phyloP scores from a whole-genome alignment of 2,797 vertebrate genomes.

The Poeciliopsis presidionis region DNA sequence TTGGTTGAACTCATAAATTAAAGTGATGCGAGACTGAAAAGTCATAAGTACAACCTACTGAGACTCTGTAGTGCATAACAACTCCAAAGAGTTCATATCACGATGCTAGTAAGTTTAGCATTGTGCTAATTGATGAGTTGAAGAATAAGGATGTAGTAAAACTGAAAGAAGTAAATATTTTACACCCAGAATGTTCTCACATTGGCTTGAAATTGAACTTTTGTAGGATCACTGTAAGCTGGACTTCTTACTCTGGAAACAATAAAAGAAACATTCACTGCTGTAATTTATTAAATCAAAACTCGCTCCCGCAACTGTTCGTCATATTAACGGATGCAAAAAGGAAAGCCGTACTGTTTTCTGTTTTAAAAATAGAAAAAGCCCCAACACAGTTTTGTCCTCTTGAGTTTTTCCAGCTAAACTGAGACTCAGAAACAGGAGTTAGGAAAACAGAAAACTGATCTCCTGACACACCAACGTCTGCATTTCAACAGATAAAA shows the following conservation, averaged over 20 bases:
- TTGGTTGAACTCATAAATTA: not conserved
- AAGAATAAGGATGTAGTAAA: not conserved
- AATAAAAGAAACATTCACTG: not conserved
- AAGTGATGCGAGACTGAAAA: not conserved
- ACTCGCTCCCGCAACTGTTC: not conserved
- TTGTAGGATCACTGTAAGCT: not conserved
- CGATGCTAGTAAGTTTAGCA: not conserved
- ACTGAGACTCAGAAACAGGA: not conserved
- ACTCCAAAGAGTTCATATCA: not conserved
- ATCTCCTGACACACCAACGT: not conserved
- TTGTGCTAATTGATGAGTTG: not conserved
- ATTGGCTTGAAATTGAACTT: not conserved
- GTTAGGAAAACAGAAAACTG: constrained; percentile 17
- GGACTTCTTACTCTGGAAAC: not conserved
- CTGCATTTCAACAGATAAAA: not conserved
- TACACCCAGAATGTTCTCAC: not conserved
- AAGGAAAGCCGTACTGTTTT: not conserved
- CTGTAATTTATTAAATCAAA: not conserved
- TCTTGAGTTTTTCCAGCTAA: not conserved
- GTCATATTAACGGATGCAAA: not conserved
- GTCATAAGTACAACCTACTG: not conserved
- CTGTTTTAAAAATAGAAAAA: not conserved
- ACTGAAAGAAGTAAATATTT: not conserved
- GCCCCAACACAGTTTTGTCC: not conserved
- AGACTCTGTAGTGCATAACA: not conserved